Evolutionary conservation across 1,140 invertebrate species (phyloP).

Genomic region (Arion vulgaris): DNA sequence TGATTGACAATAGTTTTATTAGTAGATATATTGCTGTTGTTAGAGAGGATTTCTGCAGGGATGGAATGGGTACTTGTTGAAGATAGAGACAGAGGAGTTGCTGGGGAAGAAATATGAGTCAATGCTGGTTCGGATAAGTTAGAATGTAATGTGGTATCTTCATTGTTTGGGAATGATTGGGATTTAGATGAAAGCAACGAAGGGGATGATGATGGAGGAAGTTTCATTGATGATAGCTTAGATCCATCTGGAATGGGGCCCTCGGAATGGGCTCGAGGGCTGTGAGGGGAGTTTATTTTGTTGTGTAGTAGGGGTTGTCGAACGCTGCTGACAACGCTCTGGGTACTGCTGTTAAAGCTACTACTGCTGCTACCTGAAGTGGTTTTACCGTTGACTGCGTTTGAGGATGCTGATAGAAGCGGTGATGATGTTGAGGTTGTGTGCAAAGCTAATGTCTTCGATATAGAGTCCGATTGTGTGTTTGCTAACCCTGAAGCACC

Average conservation of each 20-base stretch:
- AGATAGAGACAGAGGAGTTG: not conserved
- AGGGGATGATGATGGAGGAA: not conserved
- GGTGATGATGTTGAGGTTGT: not conserved
- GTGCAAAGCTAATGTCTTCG: not conserved
- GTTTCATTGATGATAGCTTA: not conserved
- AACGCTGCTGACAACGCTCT: not conserved
- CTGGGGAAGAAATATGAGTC: not conserved
- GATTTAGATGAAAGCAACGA: constrained; percentile 1
- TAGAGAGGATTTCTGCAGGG: not conserved
- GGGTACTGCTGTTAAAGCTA: not conserved
- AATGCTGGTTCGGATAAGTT: not conserved
- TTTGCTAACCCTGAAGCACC: not conserved
- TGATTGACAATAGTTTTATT: not conserved
- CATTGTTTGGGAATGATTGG: not conserved
- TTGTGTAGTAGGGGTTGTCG: not conserved
- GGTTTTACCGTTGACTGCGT: not conserved
- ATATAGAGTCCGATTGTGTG: not conserved
- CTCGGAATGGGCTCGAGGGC: constrained; percentile 24
- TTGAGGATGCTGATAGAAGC: not conserved
- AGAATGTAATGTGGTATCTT: not conserved
- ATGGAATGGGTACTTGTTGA: constrained; percentile 16
- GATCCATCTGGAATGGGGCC: not conserved
- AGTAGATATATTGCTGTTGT: not conserved
- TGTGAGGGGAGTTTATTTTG: not conserved
- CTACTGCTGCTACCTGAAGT: not conserved